phyloP scores from a whole-genome alignment of 2,888 invertebrate genomes.

The Apamea crenata region DNA sequence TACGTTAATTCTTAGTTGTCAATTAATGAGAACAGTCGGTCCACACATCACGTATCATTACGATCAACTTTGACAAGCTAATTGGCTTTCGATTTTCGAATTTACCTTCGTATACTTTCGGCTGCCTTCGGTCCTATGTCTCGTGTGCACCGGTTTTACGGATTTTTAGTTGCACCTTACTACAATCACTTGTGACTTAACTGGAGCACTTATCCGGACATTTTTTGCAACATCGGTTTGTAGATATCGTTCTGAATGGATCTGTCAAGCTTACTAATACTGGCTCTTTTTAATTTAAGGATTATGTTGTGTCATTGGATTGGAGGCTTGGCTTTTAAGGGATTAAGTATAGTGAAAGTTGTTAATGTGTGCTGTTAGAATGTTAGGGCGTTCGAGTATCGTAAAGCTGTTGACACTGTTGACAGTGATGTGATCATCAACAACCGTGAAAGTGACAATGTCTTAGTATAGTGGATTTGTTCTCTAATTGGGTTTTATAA shows the following conservation, averaged over 20 bases:
- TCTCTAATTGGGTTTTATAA: not conserved
- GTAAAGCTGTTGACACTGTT: conserved; percentile 43
- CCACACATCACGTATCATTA: conserved; percentile 64
- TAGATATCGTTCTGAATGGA: conserved; percentile 70
- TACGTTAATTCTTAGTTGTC: conserved; percentile 53
- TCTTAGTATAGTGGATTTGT: not conserved
- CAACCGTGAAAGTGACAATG: not conserved
- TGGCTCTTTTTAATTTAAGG: conserved; percentile 65
- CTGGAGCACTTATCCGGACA: conserved; percentile 76
- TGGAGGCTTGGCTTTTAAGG: conserved; percentile 67
- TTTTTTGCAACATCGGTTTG: conserved; percentile 73
- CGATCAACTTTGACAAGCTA: conserved; percentile 70
- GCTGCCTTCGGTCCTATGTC: conserved; percentile 52
- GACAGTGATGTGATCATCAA: conserved; percentile 46
- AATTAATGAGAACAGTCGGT: conserved; percentile 69
- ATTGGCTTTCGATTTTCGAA: conserved; percentile 72
- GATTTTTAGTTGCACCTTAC: conserved; percentile 72
- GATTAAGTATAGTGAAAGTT: conserved; percentile 79
- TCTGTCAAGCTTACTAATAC: conserved; percentile 78
- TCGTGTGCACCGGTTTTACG: conserved; percentile 71
- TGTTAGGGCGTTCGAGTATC: conserved; percentile 27
- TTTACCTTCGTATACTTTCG: conserved; percentile 63
- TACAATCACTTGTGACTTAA: conserved; percentile 80
- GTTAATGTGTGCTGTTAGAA: conserved; percentile 65
- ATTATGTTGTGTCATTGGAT: conserved; percentile 72